phyloP scores from a whole-genome alignment of 2,888 invertebrate genomes.

The Cyrtodaria siliqua region DNA sequence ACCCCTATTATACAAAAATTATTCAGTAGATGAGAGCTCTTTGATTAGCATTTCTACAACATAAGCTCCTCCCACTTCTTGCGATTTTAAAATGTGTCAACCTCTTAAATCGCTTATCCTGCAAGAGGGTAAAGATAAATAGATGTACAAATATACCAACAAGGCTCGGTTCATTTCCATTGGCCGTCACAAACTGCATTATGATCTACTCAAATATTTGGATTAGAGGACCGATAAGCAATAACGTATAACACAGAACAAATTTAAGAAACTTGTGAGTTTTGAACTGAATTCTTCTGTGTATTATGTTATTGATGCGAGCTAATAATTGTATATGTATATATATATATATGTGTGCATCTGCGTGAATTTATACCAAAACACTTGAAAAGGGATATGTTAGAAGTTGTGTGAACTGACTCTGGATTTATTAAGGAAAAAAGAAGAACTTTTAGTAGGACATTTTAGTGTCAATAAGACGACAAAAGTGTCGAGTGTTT shows the following conservation, averaged over 20 bases:
- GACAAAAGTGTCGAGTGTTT: too few relatives aligned
- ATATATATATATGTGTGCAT: too few relatives aligned
- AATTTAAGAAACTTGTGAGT: conserved; percentile 14
- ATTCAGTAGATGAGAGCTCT: background rate
- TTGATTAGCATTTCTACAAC: background rate
- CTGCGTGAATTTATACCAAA: too few relatives aligned
- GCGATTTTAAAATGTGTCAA: background rate
- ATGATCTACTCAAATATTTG: conserved; percentile 34
- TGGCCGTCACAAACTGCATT: conserved; percentile 17
- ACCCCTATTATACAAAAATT: too few relatives aligned
- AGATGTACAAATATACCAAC: conserved; percentile 40
- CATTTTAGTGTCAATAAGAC: too few relatives aligned
- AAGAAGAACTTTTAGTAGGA: too few relatives aligned
- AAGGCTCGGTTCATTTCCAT: conserved; percentile 3
- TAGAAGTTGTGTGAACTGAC: too few relatives aligned
- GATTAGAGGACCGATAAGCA: conserved; percentile 17
- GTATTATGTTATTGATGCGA: too few relatives aligned
- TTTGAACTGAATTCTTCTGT: too few relatives aligned
- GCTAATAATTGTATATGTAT: too few relatives aligned
- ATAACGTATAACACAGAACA: background rate
- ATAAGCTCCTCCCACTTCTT: conserved; percentile 15
- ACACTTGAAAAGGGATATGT: too few relatives aligned
- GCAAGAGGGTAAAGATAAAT: conserved; percentile 26
- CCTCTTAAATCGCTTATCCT: conserved; percentile 10
- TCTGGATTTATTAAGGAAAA: too few relatives aligned